Base-by-base conservation (phyloP, 2,113 vertebrate species). In the Gallinago paraguaiae region DNA sequence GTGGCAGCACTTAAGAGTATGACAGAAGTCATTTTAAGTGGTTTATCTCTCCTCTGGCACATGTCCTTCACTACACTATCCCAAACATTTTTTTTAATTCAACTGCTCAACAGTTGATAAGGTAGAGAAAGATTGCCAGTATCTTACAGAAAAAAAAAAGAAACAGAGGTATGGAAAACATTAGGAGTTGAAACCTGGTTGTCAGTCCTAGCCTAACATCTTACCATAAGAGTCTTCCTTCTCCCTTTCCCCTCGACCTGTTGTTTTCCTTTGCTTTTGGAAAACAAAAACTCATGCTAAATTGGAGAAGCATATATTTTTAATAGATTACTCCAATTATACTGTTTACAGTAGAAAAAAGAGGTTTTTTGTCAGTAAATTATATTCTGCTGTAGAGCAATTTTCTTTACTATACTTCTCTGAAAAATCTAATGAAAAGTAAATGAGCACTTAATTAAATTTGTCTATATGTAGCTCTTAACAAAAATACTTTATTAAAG, bases 401-500 rank as follows among this genome's bases (percentile, higher is more conserved):
- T 93, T 89, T 90, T 69, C 63, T 78, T 81, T 72, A 75, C 67
- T 87, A 45, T 37, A 63, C 28, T 51, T 77, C 35, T 80, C 64
- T 71, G 51, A 83, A 77, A 94, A 92, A 71, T 64, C 35, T 72
- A 89, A 88, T 88, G 72, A 76, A 93, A 96, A 84, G 33, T 90
- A 86, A 60, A 88, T 5, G 37, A 87, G 20, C 61, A 45, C 22
- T 79, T 95, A 86, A 82, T 95, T 88, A 9, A 65, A 43, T 86
- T 89, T 79, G n/a, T 92, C 77, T 86, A 43, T 94, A 76, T 46
- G 61, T 88, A 89, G 48, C 7, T 70, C 51, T 53, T 89, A 84
- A 70, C 8, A 75, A 86, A 95, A 95, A 28, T 53, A 30, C 45
- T 91, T 93, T 96, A 88, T 92, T 84, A 76, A 91, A 79, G n/a